phyloP scores from a whole-genome alignment of 1,140 invertebrate species.

The Drosophila sulfurigaster region DNA sequence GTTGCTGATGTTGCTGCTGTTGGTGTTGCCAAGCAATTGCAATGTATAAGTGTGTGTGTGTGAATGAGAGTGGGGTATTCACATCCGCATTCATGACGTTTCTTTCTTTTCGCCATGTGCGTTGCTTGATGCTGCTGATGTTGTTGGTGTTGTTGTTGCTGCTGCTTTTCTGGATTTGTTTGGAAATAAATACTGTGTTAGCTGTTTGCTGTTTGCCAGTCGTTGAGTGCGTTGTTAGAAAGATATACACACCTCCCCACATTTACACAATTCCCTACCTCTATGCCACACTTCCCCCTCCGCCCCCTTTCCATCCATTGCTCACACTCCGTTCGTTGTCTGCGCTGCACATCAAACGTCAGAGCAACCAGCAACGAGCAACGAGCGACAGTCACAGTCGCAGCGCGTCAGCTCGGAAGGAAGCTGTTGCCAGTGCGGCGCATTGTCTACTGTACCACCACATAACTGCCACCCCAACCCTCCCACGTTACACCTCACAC shows the following conservation, averaged over 20 bases:
- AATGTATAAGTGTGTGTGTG: conserved; percentile 19
- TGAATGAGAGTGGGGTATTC: conserved; percentile 11
- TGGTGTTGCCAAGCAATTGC: conserved; percentile 79
- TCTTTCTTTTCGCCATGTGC: conserved; percentile 22
- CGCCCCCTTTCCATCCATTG: not conserved
- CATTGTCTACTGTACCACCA: conserved; percentile 26
- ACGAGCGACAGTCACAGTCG: conserved; percentile 4
- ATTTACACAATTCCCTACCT: not conserved
- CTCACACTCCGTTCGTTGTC: conserved; percentile 9
- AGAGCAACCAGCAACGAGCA: not conserved
- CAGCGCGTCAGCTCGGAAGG: conserved; percentile 72
- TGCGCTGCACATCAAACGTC: conserved; percentile 75
- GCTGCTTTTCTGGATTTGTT: conserved; percentile 50
- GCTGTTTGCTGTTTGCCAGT: conserved; percentile 51
- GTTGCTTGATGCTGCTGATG: conserved; percentile 18
- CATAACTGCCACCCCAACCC: conserved; percentile 42
- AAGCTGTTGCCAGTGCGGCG: conserved; percentile 66
- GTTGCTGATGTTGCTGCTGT: conserved; percentile 38
- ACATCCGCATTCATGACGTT: conserved; percentile 33
- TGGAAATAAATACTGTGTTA: conserved; percentile 79
- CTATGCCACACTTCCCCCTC: conserved; percentile 1
- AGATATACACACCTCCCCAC: conserved; percentile 7
- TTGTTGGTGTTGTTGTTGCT: conserved; percentile 18
- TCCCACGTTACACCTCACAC: not conserved
- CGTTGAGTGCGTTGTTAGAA: conserved; percentile 45